Percentiles rank a stretch among this genome's conserved stretches.
Conservation (phyloP, 2,797 vertebrate species). For the Strix occidentalis region DNA sequence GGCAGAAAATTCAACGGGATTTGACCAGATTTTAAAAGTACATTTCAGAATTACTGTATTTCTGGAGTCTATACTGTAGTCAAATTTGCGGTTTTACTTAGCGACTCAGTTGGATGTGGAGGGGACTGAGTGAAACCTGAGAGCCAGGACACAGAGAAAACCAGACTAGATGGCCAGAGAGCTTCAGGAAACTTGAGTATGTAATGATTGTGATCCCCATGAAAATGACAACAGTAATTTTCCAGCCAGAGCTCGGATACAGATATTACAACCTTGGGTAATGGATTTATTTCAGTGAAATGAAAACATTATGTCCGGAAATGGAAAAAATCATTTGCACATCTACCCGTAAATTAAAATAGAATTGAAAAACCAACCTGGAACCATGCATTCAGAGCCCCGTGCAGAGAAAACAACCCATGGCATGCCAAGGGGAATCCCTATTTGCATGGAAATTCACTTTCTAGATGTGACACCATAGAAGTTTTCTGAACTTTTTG, state of each 20-base stretch:
- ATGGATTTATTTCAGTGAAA: not conserved
- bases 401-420: accelerated
- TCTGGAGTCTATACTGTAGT: not conserved
- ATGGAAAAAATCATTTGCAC: not conserved
- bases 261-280: not conserved
- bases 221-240: not conserved
- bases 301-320: accelerated
- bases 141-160: not conserved
- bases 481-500: not conserved
- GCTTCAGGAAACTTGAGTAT: not conserved
- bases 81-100: too few species aligned
- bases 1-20: not conserved
- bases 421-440: too few species aligned
- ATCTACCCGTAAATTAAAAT: not conserved
- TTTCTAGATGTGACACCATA: not conserved
- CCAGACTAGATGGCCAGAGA: not conserved
- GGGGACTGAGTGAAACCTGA: not conserved
- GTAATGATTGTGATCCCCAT: not conserved
- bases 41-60: not conserved
- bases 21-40: not conserved
- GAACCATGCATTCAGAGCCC: not conserved
- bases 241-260: not conserved
- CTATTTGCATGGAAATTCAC: not conserved
- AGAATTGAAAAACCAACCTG: not conserved
- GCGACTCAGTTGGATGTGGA: not conserved